Conservation (phyloP, 2,797 vertebrate species). For the Sebastes cheni region DNA sequence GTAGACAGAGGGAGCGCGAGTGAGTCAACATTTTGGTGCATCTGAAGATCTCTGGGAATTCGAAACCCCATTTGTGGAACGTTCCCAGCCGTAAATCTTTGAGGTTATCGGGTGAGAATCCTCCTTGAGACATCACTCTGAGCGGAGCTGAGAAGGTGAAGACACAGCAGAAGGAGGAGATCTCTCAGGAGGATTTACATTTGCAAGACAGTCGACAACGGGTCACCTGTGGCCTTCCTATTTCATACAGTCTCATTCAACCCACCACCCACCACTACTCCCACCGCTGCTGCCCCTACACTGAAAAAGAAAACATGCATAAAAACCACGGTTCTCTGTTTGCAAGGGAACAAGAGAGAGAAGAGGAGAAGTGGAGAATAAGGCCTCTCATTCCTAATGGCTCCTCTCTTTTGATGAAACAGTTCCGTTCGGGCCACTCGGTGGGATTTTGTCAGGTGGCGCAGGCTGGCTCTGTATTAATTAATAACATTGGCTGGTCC, state of each 20-base stretch:
- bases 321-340: constrained; percentile 65
- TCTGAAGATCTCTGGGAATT: constrained; percentile 70
- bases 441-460: constrained; percentile 81
- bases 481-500: constrained; percentile 82
- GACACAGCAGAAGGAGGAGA: constrained; percentile 47
- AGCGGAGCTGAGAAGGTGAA: constrained; percentile 61
- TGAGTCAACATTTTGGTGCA: constrained; percentile 65
- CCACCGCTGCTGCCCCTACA: constrained; percentile 34
- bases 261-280: constrained; percentile 47
- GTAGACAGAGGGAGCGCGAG: constrained; percentile 26
- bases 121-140: constrained; percentile 53
- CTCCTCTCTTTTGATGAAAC: constrained; percentile 82
- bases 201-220: constrained; percentile 59
- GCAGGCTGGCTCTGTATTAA: constrained; percentile 82
- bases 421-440: constrained; percentile 80
- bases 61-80: constrained; percentile 53
- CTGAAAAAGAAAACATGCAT: constrained; percentile 62
- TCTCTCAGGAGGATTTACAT: constrained; percentile 69
- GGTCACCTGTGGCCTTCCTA: constrained; percentile 67
- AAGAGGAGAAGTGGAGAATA: constrained; percentile 66
- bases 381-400: constrained; percentile 77
- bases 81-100: constrained; percentile 70
- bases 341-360: constrained; percentile 67
- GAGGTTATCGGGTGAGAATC: constrained; percentile 60
- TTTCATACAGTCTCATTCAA: constrained; percentile 56